Base-by-base conservation (phyloP, 1,140 invertebrate species). In the Sogatella furcifera region DNA sequence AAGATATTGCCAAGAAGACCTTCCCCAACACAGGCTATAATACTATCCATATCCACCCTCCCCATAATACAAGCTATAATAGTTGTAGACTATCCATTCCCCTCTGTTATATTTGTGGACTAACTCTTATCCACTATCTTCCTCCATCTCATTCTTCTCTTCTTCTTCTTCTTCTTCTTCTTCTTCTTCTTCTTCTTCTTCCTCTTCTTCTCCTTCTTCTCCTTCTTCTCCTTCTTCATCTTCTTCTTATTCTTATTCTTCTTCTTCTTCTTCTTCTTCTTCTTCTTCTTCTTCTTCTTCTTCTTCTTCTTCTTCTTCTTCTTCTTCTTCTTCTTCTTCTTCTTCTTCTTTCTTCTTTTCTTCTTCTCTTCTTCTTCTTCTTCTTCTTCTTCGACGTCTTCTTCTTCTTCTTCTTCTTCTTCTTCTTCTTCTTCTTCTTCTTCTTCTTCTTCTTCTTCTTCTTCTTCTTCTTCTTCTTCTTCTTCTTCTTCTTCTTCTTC, bases 281-380 rank as follows among this genome's bases (percentile, higher is more conserved):
- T 28, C 6, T 6, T 28, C 2, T 28, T 4, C 6, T 28, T 6
- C 24, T 2, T 28, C 6, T 28, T 28, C 24, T 22, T 58, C 10
- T 53, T 17, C 43, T 62, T 43, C 28, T 42, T 52, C 34, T 58
- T 46, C 38, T 52, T 28, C 22, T 21, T 41, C 53, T 44, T 53
- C 31, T 62, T 49, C 31, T 59, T 52, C 41, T 53, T 31, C 42
- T 15, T 52, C 28, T 64, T 46, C 42, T 53, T 22, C 55, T 41
- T 46, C 58, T 56, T 38, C n/a, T 52, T 38, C 53, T 21, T 41
- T 58, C 38, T 17, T 58, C 22, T 21, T 43, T 58, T 17, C 52
- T 17, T 10, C 58, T 42, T 22, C 43, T 58, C 41, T 43, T 53
- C 42, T 57, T 17, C 53, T 54, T 53, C 31, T 62, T 49, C 31